Conservation (phyloP, 2,797 vertebrate genomes). For the Numenius phaeopus region DNA sequence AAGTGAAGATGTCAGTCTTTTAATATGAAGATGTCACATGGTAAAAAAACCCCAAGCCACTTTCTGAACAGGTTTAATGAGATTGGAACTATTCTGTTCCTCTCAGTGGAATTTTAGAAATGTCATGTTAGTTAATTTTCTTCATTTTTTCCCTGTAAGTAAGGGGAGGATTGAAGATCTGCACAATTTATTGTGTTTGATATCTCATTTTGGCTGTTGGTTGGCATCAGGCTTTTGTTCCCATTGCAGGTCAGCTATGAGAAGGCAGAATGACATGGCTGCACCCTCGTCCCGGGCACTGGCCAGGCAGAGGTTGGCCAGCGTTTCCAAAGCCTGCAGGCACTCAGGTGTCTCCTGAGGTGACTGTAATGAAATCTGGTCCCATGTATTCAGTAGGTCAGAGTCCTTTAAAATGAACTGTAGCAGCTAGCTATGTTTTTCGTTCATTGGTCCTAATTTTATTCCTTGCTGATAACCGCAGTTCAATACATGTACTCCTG, state of each 20-base stretch:
- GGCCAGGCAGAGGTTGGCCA: fast-evolving
- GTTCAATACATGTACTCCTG: neutral
- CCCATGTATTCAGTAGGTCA: neutral
- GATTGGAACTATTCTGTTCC: neutral
- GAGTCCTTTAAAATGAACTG: neutral
- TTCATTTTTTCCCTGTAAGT: neutral
- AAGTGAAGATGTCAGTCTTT: neutral
- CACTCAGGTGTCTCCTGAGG: neutral
- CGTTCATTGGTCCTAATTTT: neutral
- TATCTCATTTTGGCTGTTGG: neutral
- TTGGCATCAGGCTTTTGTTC: neutral
- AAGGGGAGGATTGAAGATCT: neutral
- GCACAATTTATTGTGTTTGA: neutral
- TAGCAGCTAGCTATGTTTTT: neutral
- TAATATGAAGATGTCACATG: neutral
- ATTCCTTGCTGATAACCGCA: neutral
- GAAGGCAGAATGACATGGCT: neutral
- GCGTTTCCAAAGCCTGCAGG: neutral
- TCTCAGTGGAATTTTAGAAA: neutral
- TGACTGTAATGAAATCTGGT: neutral
- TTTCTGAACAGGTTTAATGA: constrained; percentile 16
- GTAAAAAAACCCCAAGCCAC: neutral
- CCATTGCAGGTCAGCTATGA: neutral
- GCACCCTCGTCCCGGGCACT: fast-evolving
- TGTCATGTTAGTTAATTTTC: constrained; percentile 23